Conservation (phyloP, 2,113 vertebrate genomes). For the Genyomyrus donnyi region DNA sequence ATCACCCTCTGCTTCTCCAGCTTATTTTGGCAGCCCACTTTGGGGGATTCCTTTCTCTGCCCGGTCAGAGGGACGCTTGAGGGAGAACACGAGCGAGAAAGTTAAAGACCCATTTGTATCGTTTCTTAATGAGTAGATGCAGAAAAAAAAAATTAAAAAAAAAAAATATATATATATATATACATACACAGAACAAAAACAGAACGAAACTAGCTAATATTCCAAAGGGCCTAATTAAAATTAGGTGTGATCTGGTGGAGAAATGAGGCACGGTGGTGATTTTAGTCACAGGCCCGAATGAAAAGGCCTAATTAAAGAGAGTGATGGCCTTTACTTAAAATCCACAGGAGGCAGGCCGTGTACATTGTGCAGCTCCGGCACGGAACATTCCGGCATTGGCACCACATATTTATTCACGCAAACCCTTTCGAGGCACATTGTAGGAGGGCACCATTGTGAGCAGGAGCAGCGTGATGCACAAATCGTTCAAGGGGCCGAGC, state of each 20-base stretch:
- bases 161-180: neutral
- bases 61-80: slow-evolving; percentile 29
- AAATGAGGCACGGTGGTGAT: slow-evolving; percentile 73
- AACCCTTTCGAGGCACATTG: slow-evolving; percentile 11
- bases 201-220: slow-evolving; percentile 71
- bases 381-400: slow-evolving; percentile 44
- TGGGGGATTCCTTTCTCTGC: slow-evolving; percentile 40
- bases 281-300: slow-evolving; percentile 70
- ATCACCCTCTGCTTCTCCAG: slow-evolving; percentile 32
- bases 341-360: slow-evolving; percentile 56
- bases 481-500: neutral
- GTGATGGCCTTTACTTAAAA: slow-evolving; percentile 82
- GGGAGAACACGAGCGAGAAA: slow-evolving; percentile 49
- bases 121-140: slow-evolving; percentile 82
- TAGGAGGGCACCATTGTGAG: neutral
- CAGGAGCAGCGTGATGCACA: neutral
- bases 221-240: slow-evolving; percentile 90
- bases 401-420: slow-evolving; percentile 45
- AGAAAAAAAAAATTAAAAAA: slow-evolving; percentile 25
- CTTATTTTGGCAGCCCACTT: slow-evolving; percentile 32
- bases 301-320: slow-evolving; percentile 89
- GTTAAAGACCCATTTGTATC: slow-evolving; percentile 69
- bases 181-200: neutral
- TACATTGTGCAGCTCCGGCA: slow-evolving; percentile 61
- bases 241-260: slow-evolving; percentile 70